phyloP scores from a whole-genome alignment of 2,888 invertebrate species.

The Tipula helvola region DNA sequence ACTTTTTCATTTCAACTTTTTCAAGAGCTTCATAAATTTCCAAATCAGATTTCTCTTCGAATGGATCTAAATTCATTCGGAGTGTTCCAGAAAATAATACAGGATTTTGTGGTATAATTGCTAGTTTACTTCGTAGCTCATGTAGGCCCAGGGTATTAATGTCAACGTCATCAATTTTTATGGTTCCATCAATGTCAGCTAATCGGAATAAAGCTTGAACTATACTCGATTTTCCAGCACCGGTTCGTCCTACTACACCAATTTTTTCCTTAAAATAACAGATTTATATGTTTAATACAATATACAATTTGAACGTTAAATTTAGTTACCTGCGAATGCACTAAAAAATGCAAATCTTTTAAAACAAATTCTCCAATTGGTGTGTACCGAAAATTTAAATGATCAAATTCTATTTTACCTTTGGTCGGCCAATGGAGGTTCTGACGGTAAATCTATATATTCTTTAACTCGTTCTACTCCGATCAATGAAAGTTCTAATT shows the following conservation, averaged over 20 bases:
- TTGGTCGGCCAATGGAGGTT: conserved; percentile 44
- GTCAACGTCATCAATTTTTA: conserved; percentile 57
- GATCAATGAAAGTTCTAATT: conserved; percentile 69
- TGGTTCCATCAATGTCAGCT: conserved; percentile 54
- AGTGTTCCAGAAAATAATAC: conserved; percentile 63
- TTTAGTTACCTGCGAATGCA: conserved; percentile 22
- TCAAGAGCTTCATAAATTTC: conserved; percentile 58
- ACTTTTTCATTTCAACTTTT: conserved; percentile 60
- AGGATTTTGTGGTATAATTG: conserved; percentile 80
- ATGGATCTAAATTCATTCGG: conserved; percentile 67
- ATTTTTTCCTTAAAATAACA: conserved; percentile 36
- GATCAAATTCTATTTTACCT: conserved; percentile 47
- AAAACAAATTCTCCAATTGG: conserved; percentile 52
- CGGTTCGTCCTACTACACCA: conserved; percentile 68
- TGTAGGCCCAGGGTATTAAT: conserved; percentile 51
- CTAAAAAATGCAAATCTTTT: conserved; percentile 47
- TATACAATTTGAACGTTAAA: not conserved
- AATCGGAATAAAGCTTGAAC: conserved; percentile 62
- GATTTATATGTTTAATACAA: not conserved
- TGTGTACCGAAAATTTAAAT: conserved; percentile 51
- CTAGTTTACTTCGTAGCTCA: conserved; percentile 58
- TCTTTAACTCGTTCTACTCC: conserved; percentile 75
- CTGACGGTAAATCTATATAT: conserved; percentile 50
- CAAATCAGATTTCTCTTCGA: conserved; percentile 51
- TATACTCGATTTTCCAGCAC: conserved; percentile 66